Evolutionary conservation across 2,113 vertebrate species (phyloP).

Genomic region (Tachycineta bicolor): DNA sequence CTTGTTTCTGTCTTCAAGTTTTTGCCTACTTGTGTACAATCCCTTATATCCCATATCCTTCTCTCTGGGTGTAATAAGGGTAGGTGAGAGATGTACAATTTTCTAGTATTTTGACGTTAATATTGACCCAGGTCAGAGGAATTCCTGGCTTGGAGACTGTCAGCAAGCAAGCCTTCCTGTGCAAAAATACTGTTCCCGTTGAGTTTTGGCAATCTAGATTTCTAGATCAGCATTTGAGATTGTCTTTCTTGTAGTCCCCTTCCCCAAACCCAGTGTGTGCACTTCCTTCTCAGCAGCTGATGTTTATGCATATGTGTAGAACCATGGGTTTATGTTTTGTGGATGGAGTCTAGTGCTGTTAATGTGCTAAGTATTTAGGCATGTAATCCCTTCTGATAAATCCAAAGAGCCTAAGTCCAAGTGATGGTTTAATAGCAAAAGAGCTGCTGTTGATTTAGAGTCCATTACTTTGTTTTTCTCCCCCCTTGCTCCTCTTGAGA

Average conservation of each 20-base stretch:
- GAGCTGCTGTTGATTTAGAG: not conserved
- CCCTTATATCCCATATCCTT: not conserved
- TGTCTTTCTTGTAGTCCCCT: not conserved
- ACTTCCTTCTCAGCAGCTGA: not conserved
- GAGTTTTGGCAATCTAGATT: not conserved
- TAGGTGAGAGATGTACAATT: not conserved
- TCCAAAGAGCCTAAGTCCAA: not conserved
- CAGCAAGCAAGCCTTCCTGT: not conserved
- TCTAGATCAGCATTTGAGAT: not conserved
- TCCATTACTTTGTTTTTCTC: not conserved
- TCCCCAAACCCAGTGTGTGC: not conserved
- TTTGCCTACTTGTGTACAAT: not conserved
- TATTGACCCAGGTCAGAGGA: not conserved
- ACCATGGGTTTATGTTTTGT: not conserved
- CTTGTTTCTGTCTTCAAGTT: not conserved
- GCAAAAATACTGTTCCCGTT: not conserved
- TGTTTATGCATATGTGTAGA: not conserved
- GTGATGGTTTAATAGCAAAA: not conserved
- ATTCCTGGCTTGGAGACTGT: not conserved
- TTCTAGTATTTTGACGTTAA: not conserved
- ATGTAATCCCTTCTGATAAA: not conserved
- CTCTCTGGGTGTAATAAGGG: not conserved
- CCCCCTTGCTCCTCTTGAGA: not conserved
- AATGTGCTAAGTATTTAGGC: not conserved
- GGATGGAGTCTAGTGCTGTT: not conserved